Conservation (phyloP, 1,140 invertebrate species). For the Drosophila santomea region DNA sequence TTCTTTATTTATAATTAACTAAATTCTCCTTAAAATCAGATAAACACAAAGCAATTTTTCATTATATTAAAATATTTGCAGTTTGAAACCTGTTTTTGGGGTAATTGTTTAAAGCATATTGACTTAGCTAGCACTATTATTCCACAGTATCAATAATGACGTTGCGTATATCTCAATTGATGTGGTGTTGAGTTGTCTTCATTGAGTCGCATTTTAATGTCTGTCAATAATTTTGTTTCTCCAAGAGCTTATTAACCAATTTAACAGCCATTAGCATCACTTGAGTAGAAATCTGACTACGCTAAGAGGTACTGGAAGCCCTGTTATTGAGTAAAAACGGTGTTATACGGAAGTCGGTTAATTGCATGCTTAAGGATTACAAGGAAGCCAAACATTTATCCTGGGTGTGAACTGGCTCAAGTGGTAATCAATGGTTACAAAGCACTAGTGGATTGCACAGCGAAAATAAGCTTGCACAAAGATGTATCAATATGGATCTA, state of each 20-base stretch:
- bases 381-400: constrained; percentile 44
- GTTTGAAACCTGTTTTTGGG: background rate
- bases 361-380: constrained; percentile 60
- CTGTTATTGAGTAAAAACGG: constrained; percentile 7
- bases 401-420: constrained; percentile 57
- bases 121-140: background rate
- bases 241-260: constrained; percentile 25
- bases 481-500: too few species aligned
- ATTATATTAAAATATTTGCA: background rate
- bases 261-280: constrained; percentile 11
- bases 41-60: too few species aligned
- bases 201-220: background rate
- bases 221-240: constrained; percentile 13
- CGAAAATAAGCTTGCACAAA: background rate
- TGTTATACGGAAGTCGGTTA: constrained; percentile 12
- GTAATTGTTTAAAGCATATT: too few species aligned
- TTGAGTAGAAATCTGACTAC: constrained; percentile 11
- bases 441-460: background rate
- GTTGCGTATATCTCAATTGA: constrained; percentile 22
- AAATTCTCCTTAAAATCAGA: too few species aligned
- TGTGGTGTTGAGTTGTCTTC: constrained; percentile 1
- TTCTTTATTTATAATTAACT: too few species aligned
- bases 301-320: constrained; percentile 27
- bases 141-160: background rate
- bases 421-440: constrained; percentile 44